Base-by-base conservation (phyloP, 2,113 vertebrate genomes). In the Cebus imitator region DNA sequence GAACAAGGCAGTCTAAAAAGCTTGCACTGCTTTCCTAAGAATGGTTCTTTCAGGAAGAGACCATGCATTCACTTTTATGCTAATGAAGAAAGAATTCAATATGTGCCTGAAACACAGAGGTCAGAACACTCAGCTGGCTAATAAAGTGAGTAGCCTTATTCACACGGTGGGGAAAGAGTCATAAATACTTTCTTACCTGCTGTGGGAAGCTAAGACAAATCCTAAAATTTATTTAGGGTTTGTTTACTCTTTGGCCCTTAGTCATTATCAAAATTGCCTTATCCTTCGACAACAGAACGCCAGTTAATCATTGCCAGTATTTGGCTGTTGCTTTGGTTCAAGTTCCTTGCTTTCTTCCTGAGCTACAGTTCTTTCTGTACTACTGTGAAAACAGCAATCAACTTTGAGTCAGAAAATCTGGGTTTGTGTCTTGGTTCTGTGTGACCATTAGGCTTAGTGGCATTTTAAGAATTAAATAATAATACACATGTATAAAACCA, bases 1-100 rank as follows among this genome's bases (percentile, higher is more conserved):
- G 8, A 35, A 12, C 30, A 52, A 27, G 25, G 23, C 92, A 9
- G 1, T 81, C 25, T 82, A 18, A 37, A 73, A 66, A 21, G 21
- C 1, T 50, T 8, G 9, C 21, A 30, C 14, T 43, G 32, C 58
- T 73, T 95, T 96, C 94, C 95, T 96, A 89, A 66, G 52, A 95
- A 57, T 20, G 1, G 2, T 32, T 95, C 90, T 90, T 97, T 97
- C 87, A 92, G 87, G 78, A 35, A 5, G 80, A 85, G 88, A 87
- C 84, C 90, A 70, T 92, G 66, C 70, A 45, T 98, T 97, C 95
- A 64, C 10, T 91, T 98, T 97, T 96, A 96, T 95, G 91, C 73
- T 96, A 93, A 50, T 97, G 94, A 98, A 3, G 81, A 89, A 97
- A 97, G 97, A 97, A 96, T 96, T 58, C 91, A 96, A 70, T 90